These are phyloP conservation scores for Lacerta agilis DNA, from an alignment of 2,797 vertebrate species.

Conservation along the genomic window DNA sequence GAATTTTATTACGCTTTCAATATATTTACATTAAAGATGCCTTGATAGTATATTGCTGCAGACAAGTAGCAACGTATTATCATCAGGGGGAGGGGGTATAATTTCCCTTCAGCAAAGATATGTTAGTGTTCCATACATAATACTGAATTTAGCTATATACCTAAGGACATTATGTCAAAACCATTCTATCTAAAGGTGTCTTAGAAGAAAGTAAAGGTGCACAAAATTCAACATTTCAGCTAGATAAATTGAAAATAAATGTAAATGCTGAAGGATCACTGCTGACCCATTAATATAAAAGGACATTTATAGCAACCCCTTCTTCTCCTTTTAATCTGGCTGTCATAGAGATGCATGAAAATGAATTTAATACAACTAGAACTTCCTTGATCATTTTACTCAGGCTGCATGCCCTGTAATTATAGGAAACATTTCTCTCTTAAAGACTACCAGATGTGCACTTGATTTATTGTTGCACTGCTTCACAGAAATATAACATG, in stretches of 20 bases:
- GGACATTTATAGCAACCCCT: not conserved
- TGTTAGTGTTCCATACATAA: conserved; percentile 13
- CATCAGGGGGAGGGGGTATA: not conserved
- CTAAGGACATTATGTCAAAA: not conserved
- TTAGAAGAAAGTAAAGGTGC: not conserved
- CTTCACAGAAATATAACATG: not conserved
- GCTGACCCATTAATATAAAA: not conserved
- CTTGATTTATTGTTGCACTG: not conserved
- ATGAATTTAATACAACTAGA: not conserved
- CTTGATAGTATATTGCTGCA: conserved; percentile 9
- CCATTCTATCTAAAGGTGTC: not conserved
- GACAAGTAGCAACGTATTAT: conserved; percentile 29
- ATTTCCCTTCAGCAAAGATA: conserved; percentile 38
- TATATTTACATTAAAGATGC: conserved; percentile 18
- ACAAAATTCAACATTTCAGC: not conserved
- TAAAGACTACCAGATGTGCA: not conserved
- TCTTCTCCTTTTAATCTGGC: not conserved
- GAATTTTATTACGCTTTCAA: conserved; percentile 6
- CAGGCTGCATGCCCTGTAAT: not conserved
- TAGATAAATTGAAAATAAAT: conserved; percentile 2
- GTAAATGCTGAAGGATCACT: not conserved
- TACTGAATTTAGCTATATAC: not conserved
- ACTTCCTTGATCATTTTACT: not conserved
- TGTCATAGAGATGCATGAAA: conserved; percentile 25
- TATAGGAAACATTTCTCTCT: not conserved